A percentile compares a stretch with the other conserved stretches of the same genome.
These are phyloP conservation scores for Drosophila dives DNA, from an alignment of 2,888 invertebrate species.

Conservation along the genomic window DNA sequence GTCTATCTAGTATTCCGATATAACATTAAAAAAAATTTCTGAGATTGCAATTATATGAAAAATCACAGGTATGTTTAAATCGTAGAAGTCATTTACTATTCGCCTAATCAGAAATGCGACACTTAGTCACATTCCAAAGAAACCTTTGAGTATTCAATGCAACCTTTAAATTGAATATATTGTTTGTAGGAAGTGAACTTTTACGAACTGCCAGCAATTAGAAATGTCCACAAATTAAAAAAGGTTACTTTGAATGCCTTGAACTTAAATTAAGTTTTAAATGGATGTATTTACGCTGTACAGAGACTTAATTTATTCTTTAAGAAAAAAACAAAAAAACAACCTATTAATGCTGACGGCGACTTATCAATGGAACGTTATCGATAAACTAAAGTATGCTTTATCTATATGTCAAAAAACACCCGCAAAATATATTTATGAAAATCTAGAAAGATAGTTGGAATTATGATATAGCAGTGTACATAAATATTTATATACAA, in stretches of 20 bases:
- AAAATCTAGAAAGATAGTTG: background rate
- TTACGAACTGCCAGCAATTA: background rate
- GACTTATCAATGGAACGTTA: background rate
- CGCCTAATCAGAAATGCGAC: accelerated
- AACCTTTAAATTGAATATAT: background rate
- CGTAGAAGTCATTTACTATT: background rate
- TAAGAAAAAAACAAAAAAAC: background rate
- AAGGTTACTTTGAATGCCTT: background rate
- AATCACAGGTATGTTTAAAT: background rate
- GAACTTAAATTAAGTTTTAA: background rate
- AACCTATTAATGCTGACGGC: background rate
- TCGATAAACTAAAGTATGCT: background rate
- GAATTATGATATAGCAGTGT: background rate
- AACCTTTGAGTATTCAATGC: background rate
- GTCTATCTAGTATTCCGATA: too few species aligned
- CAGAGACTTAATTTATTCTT: background rate
- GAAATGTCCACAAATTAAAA: background rate
- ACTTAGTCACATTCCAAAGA: background rate
- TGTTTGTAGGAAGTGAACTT: background rate
- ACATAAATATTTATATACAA: too few species aligned
- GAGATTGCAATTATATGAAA: background rate
- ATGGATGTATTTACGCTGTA: background rate
- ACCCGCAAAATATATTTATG: background rate
- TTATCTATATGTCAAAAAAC: background rate
- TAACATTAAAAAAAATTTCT: background rate